Percentiles rank a stretch among this genome's conserved stretches.
These are phyloP conservation scores for Carollia perspicillata DNA, from an alignment of 2,113 vertebrate genomes.

Conservation along the genomic window DNA sequence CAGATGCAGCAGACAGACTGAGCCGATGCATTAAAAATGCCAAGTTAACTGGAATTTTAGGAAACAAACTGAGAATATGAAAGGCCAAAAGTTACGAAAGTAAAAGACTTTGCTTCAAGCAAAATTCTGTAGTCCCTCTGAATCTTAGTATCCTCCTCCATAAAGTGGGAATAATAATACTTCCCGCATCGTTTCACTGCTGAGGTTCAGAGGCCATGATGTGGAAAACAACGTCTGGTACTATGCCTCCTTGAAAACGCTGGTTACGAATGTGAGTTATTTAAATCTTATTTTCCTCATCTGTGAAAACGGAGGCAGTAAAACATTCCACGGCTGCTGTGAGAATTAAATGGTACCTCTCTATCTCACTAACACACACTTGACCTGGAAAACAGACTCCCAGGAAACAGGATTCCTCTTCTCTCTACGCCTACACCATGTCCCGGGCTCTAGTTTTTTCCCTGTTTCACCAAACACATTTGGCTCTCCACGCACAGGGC, in stretches of 20 bases:
- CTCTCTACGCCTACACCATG: not conserved
- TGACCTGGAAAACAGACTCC: not conserved
- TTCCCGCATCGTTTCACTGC: not conserved
- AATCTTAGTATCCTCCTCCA: not conserved
- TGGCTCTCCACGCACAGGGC: not conserved
- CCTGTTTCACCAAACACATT: not conserved
- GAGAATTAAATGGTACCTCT: not conserved
- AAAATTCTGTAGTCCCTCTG: not conserved
- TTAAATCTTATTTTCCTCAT: not conserved
- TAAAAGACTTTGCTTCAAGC: not conserved
- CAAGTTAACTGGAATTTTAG: not conserved
- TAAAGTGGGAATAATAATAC: not conserved
- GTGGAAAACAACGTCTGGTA: not conserved
- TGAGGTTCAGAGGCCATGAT: not conserved
- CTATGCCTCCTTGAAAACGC: not conserved
- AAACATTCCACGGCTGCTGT: not conserved
- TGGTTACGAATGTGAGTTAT: not conserved
- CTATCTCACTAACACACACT: not conserved
- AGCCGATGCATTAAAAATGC: not conserved
- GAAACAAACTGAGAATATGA: not conserved
- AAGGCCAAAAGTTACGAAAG: not conserved
- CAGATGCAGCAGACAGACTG: not conserved
- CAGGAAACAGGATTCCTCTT: not conserved
- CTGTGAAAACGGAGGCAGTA: not conserved
- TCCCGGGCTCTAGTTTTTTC: not conserved